Percentiles rank a stretch among this genome's conserved stretches.
phyloP scores from a whole-genome alignment of 2,797 vertebrate genomes.

The Cuniculus paca region DNA sequence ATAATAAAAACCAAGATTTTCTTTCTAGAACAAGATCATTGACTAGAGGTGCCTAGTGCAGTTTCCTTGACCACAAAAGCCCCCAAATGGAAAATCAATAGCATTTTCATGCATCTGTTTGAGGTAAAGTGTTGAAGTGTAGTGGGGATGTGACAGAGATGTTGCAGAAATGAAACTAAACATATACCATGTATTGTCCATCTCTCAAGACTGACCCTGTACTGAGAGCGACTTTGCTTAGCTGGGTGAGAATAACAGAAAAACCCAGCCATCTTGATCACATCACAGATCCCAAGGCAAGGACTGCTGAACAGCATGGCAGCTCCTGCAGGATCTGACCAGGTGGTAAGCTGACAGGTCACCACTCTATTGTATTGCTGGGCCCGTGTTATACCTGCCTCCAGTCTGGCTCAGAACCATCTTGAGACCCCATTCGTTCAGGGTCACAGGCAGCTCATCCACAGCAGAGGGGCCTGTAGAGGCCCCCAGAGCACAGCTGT shows the following conservation, averaged over 20 bases:
- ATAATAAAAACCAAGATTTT: background rate
- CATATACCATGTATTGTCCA: no score
- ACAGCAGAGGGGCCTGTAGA: background rate
- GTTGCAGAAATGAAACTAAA: background rate
- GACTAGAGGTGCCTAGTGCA: background rate
- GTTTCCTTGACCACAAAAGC: background rate
- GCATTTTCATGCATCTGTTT: background rate
- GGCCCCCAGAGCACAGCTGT: background rate
- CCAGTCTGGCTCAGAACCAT: background rate
- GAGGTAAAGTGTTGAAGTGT: no score
- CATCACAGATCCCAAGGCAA: background rate
- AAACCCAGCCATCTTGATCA: background rate
- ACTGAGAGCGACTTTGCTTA: background rate
- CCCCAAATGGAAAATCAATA: background rate
- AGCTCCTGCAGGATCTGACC: no score
- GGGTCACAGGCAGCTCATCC: background rate
- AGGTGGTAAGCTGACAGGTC: background rate
- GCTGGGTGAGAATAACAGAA: background rate
- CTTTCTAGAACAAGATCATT: background rate
- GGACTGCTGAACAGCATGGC: no score
- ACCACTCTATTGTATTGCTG: background rate
- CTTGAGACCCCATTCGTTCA: background rate
- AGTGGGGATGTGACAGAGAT: background rate
- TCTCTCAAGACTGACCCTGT: background rate
- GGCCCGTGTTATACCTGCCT: background rate